A percentile compares a stretch with the other conserved stretches of the same genome.
Evolutionary conservation across 2,113 vertebrate species (phyloP).

Genomic region (Cinclus cinclus): DNA sequence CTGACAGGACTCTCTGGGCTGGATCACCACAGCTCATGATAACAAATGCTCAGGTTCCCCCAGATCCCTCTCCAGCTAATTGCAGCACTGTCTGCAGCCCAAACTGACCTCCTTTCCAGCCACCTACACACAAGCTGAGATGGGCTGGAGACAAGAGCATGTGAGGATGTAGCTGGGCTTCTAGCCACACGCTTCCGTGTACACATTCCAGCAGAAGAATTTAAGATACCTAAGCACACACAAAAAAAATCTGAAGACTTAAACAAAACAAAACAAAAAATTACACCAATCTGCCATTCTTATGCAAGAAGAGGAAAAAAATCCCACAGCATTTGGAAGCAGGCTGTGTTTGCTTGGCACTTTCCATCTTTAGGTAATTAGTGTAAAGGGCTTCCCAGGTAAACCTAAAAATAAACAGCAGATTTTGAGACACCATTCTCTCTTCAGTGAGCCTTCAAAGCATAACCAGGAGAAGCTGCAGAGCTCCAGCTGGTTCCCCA

Average conservation of each 20-base stretch:
- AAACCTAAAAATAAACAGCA: constrained; percentile 41
- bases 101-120: not conserved
- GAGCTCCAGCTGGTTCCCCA: not conserved
- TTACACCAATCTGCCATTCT: not conserved
- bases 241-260: not conserved
- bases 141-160: not conserved
- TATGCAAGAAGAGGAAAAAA: not conserved
- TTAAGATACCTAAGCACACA: not conserved
- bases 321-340: constrained; percentile 36
- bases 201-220: not conserved
- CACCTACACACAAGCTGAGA: accelerated
- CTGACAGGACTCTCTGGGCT: not conserved
- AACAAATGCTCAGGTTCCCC: not conserved
- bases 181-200: not conserved
- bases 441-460: not conserved
- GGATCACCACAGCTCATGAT: not conserved
- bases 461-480: not conserved
- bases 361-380: constrained; percentile 52
- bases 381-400: constrained; percentile 67
- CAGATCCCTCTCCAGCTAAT: not conserved
- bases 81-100: not conserved
- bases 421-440: not conserved
- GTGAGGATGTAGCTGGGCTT: not conserved
- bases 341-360: constrained; percentile 47
- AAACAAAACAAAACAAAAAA: not conserved